Evolutionary conservation across 1,140 invertebrate genomes (phyloP), one percentile per base, ranked within the genome.

Genomic region (Macrotrachela quadricornifera): DNA sequence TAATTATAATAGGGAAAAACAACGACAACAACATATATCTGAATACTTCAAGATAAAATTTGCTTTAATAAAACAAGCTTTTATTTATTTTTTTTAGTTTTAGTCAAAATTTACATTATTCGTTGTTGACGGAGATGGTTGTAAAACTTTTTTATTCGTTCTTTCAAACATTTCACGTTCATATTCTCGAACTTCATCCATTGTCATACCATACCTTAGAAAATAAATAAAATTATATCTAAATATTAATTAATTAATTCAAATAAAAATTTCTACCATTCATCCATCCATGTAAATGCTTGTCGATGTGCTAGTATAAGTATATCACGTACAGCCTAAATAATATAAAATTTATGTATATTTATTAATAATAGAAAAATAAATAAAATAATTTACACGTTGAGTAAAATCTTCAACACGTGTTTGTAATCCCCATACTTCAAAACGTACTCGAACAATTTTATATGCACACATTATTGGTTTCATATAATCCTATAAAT

Each of bases 401-500:
- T 88, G 85, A 41, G 85, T 80, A 65, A 81, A 85, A 49, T 85
- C 81, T 71, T 91, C 85, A 1, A 85, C 82, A 69, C 76, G 78
- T 1, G 82, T 85, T 67, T 90, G 85, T 56, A 90, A 70, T 0
- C 85, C 85, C 82, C 85, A 88, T 1, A 91, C 81, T 71, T 88
- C 84, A 69, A 88, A 88, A 49, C 78, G 82, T 10, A 80, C 81
- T 64, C 81, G 75, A 0, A 88, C 85, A 41, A 83, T 67, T 71
- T 90, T 90, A 62, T 90, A 90, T 36, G 84, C 87, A 70, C 85
- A 90, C 85, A 91, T 90, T 46, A 90, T 80, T 3, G 85, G 84
- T 46, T 77, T 69, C 14, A 75, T 74, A 3, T 65, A 75, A 12
- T 80, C 78, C 58, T 68, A 16, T 15, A 59, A 59, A 57, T 42